Conservation (phyloP, 1,140 invertebrate species). For the Neocloeon triangulifer region DNA sequence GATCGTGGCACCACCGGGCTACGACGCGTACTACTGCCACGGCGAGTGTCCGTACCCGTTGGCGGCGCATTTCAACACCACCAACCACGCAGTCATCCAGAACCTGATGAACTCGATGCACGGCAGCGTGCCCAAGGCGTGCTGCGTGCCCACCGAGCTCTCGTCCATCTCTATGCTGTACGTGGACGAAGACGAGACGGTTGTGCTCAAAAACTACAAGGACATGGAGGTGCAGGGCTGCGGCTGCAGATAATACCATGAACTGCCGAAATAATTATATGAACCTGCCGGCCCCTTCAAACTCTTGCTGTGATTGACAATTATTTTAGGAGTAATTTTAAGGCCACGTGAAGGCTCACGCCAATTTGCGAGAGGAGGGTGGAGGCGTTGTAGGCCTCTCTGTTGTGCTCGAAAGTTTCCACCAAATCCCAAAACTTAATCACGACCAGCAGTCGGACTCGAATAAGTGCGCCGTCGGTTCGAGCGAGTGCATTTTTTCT, state of each 20-base stretch:
- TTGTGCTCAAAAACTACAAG: slow-evolving; percentile 89
- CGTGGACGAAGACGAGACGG: slow-evolving; percentile 75
- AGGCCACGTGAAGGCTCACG: no score
- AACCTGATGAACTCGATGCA: slow-evolving; percentile 84
- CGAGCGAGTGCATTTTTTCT: no score
- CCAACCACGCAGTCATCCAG: slow-evolving; percentile 97
- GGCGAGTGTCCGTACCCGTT: slow-evolving; percentile 88
- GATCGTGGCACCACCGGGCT: slow-evolving; percentile 95
- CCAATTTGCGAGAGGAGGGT: no score
- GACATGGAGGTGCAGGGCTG: slow-evolving; percentile 88
- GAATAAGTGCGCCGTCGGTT: no score
- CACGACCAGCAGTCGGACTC: no score
- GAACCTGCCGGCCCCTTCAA: no score
- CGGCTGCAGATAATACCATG: slow-evolving; percentile 63
- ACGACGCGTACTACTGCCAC: slow-evolving; percentile 86
- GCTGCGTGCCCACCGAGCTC: slow-evolving; percentile 79
- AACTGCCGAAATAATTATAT: no score
- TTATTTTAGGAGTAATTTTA: no score
- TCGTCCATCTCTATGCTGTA: slow-evolving; percentile 85
- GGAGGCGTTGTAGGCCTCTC: no score
- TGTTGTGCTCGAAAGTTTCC: no score
- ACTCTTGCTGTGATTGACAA: no score
- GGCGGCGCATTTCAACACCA: slow-evolving; percentile 81
- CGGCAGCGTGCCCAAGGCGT: slow-evolving; percentile 71
- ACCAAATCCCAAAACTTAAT: no score